Evolutionary conservation across 35 echinoderm and acorn worm genomes (phyloP), one percentile per base, ranked within the genome.

Genomic region (Stichopus chloronotus): DNA sequence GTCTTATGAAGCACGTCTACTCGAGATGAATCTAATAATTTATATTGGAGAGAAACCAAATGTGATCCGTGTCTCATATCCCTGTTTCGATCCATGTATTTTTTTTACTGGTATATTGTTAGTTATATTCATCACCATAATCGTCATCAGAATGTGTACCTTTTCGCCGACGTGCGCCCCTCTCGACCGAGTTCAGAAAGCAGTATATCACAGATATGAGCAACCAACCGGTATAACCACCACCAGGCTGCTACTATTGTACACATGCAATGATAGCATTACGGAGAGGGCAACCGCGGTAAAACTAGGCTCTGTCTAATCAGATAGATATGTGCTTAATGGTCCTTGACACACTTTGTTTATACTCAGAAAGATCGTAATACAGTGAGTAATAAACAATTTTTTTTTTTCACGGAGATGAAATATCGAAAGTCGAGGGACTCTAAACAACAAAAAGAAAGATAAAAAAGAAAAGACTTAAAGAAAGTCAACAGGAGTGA

Each of bases 301-400:
- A 19, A 14, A 74, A 74, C 69, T 74, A 74, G 69, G 19, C 69
- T 20, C 22, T 74, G 69, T 74, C 13, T 74, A 19, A n/a, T 74
- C 69, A 74, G 19, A 74, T 74, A 74, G 19, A 74, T 74, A 53
- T 55, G 82, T 85, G 82, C 55, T 56, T 85, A 85, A 85, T 85
- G 82, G 82, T 58, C 82, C 82, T 85, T 85, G 82, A 85, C 82
- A 85, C 24, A 85, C 82, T 85, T 85, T 85, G 82, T 85, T 85
- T 85, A 85, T 85, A 85, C 82, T 85, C 82, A 10, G 55, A 56
- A 58, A 53, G 82, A 85, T 85, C 82, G 82, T 85, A 85, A 85
- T 85, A 85, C 82, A 58, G 56, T 59, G 82, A 85, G 82, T 85
- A 58, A 85, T 85, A 85, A 85, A 85, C 82, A 85, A 85, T 85